A percentile compares a stretch with the other conserved stretches of the same genome.
These are phyloP conservation scores for Chrysomela aeneicollis DNA, from an alignment of 2,888 invertebrate species.

Conservation along the genomic window DNA sequence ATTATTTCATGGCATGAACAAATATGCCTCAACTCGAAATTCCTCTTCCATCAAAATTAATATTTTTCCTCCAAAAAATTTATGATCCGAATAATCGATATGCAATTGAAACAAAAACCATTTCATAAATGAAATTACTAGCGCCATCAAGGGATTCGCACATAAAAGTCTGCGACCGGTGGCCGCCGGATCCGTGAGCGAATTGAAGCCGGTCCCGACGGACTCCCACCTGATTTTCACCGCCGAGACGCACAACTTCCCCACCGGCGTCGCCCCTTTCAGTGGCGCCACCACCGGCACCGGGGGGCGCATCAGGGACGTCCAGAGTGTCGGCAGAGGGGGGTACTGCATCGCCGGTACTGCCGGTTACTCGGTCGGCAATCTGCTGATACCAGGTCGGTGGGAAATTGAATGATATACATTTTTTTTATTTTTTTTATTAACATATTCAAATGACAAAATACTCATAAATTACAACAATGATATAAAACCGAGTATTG, in stretches of 20 bases:
- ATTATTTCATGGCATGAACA: too few species aligned
- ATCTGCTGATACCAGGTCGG: constrained; percentile 86
- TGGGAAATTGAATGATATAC: background rate
- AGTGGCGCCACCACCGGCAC: constrained; percentile 98
- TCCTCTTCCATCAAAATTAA: background rate
- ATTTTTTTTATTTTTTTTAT: too few species aligned
- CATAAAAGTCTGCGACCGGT: constrained; percentile 75
- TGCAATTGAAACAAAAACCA: too few species aligned
- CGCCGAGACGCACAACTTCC: constrained; percentile 99
- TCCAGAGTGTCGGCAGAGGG: constrained; percentile 94
- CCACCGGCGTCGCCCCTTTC: constrained; percentile 96
- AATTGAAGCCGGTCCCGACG: constrained; percentile 64
- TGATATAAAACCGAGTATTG: too few species aligned
- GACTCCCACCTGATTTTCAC: constrained; percentile 94
- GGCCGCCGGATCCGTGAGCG: constrained; percentile 71
- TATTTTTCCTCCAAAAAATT: background rate
- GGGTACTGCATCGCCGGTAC: constrained; percentile 95
- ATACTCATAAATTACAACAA: too few species aligned
- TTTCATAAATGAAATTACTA: too few species aligned
- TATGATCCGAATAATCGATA: constrained; percentile 45
- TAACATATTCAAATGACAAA: too few species aligned
- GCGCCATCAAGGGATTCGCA: constrained; percentile 86
- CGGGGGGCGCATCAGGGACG: constrained; percentile 93
- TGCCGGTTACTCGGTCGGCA: constrained; percentile 96
- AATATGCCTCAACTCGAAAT: too few species aligned